Evolutionary conservation across 2,888 invertebrate species (phyloP).

Genomic region (Andrena chrysosceles): DNA sequence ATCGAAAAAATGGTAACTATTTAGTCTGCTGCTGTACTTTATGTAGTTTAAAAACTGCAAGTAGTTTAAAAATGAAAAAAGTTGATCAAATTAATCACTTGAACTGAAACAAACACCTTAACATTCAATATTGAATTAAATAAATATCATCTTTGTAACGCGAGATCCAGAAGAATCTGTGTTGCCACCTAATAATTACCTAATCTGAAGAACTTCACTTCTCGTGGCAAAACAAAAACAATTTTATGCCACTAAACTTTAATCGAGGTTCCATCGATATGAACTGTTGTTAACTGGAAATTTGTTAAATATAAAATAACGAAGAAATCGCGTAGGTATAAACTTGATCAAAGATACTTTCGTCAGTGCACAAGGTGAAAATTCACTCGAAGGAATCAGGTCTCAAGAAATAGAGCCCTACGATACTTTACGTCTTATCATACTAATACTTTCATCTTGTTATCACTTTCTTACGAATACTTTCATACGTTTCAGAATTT

Average conservation of each 20-base stretch:
- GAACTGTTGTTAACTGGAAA: too few species aligned
- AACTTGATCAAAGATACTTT: conserved; percentile 5
- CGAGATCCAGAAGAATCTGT: neutral
- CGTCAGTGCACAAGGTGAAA: conserved; percentile 20
- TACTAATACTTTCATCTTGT: conserved; percentile 74
- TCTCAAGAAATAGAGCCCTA: conserved; percentile 54
- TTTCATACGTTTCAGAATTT: conserved; percentile 77
- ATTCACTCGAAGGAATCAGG: conserved; percentile 40
- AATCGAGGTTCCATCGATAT: neutral
- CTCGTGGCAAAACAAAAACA: neutral
- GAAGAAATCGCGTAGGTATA: neutral
- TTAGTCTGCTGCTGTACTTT: too few species aligned
- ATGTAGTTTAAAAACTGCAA: too few species aligned
- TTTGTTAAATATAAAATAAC: neutral
- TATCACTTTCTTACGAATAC: conserved; percentile 79
- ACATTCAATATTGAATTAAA: too few species aligned
- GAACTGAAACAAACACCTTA: too few species aligned
- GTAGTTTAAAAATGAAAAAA: too few species aligned
- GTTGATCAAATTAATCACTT: too few species aligned
- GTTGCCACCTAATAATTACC: neutral
- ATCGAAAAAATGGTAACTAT: too few species aligned
- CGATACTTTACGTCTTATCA: conserved; percentile 54
- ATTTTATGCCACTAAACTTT: neutral
- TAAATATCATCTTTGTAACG: too few species aligned
- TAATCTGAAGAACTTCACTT: neutral